A percentile compares a stretch with the other conserved stretches of the same genome.
Evolutionary conservation across 2,797 vertebrate species (phyloP).

Genomic region (Eulemur albifrons): DNA sequence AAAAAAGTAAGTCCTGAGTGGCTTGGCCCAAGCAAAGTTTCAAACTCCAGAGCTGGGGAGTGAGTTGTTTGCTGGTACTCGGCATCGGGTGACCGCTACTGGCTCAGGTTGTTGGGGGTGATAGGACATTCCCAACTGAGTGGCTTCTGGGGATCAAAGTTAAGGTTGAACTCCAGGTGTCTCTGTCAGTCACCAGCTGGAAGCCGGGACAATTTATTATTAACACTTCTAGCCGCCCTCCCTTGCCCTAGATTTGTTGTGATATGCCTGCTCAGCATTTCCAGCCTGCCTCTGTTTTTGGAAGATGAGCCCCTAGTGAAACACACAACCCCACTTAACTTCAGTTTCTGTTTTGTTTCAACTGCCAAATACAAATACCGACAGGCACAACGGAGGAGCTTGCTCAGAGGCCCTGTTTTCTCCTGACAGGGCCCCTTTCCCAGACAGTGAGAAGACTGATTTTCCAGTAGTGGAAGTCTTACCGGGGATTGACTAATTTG

Average conservation of each 20-base stretch:
- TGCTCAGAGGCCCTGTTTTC: not conserved
- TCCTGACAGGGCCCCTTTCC: not conserved
- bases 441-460: not conserved
- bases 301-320: not conserved
- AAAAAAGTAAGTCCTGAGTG: constrained; percentile 87
- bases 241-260: not conserved
- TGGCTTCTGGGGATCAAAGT: not conserved
- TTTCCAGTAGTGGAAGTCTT: not conserved
- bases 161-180: not conserved
- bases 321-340: not conserved
- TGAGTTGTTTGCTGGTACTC: not conserved
- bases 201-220: not conserved
- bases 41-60: not conserved
- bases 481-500: not conserved
- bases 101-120: not conserved
- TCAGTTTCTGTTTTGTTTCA: constrained; percentile 26
- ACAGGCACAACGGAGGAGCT: not conserved
- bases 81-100: not conserved
- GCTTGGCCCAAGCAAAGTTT: not conserved
- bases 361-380: not conserved
- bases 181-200: constrained; percentile 59
- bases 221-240: not conserved
- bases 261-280: not conserved
- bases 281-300: not conserved
- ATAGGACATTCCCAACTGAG: not conserved